phyloP scores from a whole-genome alignment of 1,140 invertebrate species.

The Lasioglossum albipes region DNA sequence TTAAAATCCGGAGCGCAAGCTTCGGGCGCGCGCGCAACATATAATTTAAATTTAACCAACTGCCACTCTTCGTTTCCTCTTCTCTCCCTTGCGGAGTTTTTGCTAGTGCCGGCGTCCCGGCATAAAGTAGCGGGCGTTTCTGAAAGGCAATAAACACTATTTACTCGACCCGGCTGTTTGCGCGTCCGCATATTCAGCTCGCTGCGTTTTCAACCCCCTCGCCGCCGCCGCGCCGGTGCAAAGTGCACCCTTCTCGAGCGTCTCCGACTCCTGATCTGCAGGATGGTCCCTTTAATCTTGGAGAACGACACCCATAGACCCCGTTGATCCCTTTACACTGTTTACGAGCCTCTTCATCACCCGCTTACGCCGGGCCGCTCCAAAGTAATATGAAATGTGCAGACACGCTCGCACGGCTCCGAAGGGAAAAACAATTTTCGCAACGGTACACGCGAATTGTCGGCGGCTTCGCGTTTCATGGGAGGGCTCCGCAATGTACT shows the following conservation, averaged over 20 bases:
- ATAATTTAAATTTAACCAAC: slow-evolving; percentile 49
- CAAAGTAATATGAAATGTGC: no score
- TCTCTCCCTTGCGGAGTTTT: not conserved
- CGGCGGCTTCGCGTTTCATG: no score
- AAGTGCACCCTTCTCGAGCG: not conserved
- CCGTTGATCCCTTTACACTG: slow-evolving; percentile 6
- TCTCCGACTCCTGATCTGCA: not conserved
- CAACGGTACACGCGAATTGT: no score
- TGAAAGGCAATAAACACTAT: slow-evolving; percentile 40
- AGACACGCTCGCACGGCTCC: no score
- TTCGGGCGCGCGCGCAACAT: slow-evolving; percentile 5
- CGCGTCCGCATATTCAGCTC: slow-evolving; percentile 33
- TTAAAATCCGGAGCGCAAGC: slow-evolving; percentile 42
- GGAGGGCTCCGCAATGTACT: no score
- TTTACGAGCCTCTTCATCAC: slow-evolving; percentile 7
- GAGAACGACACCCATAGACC: slow-evolving; percentile 12
- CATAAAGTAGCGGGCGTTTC: slow-evolving; percentile 34
- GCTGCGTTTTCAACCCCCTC: not conserved
- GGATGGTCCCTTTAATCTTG: slow-evolving; percentile 17
- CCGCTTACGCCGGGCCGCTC: not conserved
- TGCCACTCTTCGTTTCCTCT: slow-evolving; percentile 29
- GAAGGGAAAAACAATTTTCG: no score
- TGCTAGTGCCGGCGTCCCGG: no score
- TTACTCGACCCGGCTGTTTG: slow-evolving; percentile 35
- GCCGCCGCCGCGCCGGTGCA: not conserved